Conservation (phyloP, 30 jellyfish, hydroid and myxozoan genomes). For the Mastigias papua region DNA sequence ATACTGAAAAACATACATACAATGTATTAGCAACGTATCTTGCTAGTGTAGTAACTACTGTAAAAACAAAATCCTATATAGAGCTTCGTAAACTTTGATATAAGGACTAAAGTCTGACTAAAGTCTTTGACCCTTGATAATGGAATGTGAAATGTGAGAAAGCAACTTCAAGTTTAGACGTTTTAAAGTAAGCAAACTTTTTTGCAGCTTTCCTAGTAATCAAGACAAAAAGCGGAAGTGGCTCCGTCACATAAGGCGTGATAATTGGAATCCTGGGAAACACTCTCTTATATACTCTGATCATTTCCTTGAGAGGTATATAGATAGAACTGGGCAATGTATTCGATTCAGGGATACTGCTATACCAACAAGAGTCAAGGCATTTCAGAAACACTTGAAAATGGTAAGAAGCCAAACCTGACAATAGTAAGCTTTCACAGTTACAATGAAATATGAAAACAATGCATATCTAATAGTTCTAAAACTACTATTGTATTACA, state of each 20-base stretch:
- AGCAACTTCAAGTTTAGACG: background rate
- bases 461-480: background rate
- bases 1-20: background rate
- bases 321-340: slow-evolving; percentile 16
- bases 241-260: slow-evolving; percentile 9
- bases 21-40: background rate
- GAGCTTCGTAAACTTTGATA: background rate
- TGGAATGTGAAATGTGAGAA: background rate
- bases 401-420: slow-evolving; percentile 18
- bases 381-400: slow-evolving; percentile 39
- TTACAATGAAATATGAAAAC: background rate
- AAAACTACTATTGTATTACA: background rate
- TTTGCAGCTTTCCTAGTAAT: slow-evolving; percentile 28
- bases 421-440: background rate
- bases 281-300: slow-evolving; percentile 29
- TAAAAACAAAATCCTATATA: background rate
- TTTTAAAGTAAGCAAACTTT: background rate
- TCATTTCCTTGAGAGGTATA: background rate
- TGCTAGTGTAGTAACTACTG: background rate
- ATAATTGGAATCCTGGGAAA: slow-evolving; percentile 29
- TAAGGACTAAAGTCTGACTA: background rate
- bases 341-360: slow-evolving; percentile 1
- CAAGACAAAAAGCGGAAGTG: slow-evolving; percentile 11
- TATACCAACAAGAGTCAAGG: slow-evolving; percentile 41
- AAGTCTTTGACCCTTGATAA: background rate